These are phyloP conservation scores for Schizopygopsis malacanthus DNA, from an alignment of 2,797 vertebrate species.

Conservation along the genomic window DNA sequence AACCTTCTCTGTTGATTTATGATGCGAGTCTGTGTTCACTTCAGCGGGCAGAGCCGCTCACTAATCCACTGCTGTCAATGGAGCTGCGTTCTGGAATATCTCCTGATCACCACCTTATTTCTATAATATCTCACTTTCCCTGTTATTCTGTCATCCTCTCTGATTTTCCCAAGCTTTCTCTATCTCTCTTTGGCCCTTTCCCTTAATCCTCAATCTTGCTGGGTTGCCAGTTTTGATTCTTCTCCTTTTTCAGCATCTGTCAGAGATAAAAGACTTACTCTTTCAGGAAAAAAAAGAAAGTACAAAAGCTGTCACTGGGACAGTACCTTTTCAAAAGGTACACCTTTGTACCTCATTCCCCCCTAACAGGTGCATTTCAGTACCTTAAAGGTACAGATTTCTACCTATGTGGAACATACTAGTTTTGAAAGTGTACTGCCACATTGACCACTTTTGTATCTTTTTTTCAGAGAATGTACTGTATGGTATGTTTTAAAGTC, in stretches of 20 bases:
- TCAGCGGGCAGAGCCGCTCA: slow-evolving; percentile 67
- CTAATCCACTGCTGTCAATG: slow-evolving; percentile 59
- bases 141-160: slow-evolving; percentile 34
- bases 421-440: not conserved
- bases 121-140: slow-evolving; percentile 38
- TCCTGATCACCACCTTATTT: slow-evolving; percentile 40
- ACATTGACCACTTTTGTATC: not conserved
- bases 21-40: slow-evolving; percentile 68
- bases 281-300: not conserved
- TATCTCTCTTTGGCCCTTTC: slow-evolving; percentile 8
- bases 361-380: not conserved
- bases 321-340: not conserved
- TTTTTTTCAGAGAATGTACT: not conserved
- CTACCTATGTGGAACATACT: not conserved
- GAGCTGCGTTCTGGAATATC: slow-evolving; percentile 45
- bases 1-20: slow-evolving; percentile 76
- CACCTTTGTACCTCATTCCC: not conserved
- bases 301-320: not conserved
- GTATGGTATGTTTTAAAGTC: not conserved
- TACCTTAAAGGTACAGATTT: not conserved
- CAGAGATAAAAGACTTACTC: slow-evolving; percentile 30
- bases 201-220: slow-evolving; percentile 22
- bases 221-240: slow-evolving; percentile 33
- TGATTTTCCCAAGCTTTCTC: not conserved
- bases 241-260: slow-evolving; percentile 35